Base-by-base conservation (phyloP, 2,888 invertebrate genomes). In the Aricia artaxerxes region DNA sequence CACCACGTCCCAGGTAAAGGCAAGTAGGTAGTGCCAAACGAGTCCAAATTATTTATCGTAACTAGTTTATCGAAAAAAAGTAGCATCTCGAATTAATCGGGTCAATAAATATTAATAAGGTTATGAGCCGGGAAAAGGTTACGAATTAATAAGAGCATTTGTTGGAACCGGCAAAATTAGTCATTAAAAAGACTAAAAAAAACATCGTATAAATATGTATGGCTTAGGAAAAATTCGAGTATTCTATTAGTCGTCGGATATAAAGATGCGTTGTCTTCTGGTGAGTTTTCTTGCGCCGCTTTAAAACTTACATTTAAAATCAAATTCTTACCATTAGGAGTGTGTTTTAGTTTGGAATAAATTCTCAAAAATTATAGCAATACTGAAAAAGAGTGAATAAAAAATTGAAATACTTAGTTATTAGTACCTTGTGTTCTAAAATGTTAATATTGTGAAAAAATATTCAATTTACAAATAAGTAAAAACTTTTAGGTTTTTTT, bases 61-160 rank as follows among this genome's bases (percentile, higher is more conserved):
- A n/a, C 73, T 73, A 31, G 75, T 75, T 75, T 73, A 16, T 6
- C 16, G 49, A 75, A 75, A 75, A 73, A 75, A 75, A 75, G 75
- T 75, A 53, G 11, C 75, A 31, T 75, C 31, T 31, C 13, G 75
- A 53, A 75, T 75, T 75, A 75, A 53, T 75, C 49, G 49, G 49
- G 1, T 31, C 75, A 49, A 75, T 75, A 49, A 49, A 75, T 75
- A 75, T 75, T 75, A 75, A 75, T 75, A 31, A 75, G 75, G 75
- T 24, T 44, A 75, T 13, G 53, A 75, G 75, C 75, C 31, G 2
- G 31, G 75, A 49, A 75, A 75, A 75, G 75, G 75, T 75, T 75
- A 75, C 73, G 73, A 73, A 73, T 75, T 75, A 75, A 75, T 75
- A 75, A 75, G 31, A 75, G 31, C 53, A 75, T 53, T 53, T 64